These are phyloP conservation scores for Haliclystus octoradiatus DNA, from an alignment of 30 jellyfish, hydroid and myxozoan species.

Conservation along the genomic window DNA sequence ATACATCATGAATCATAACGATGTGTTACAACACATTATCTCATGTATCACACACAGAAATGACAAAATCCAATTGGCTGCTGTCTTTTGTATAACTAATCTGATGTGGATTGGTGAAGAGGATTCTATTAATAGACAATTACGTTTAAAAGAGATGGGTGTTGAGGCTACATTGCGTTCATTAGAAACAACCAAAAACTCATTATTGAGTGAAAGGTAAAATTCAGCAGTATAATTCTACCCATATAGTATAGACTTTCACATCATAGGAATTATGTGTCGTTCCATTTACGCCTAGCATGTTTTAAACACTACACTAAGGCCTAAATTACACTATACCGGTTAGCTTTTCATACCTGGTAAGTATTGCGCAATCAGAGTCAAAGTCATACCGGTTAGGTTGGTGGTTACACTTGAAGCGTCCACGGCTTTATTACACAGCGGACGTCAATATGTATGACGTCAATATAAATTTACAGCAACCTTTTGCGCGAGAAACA, in stretches of 20 bases:
- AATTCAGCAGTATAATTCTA: not conserved
- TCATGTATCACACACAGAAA: slow-evolving; percentile 21
- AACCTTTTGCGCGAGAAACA: too few relatives aligned
- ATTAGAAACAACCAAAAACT: slow-evolving; percentile 40
- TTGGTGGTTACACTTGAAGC: too few relatives aligned
- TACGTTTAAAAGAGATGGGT: slow-evolving; percentile 65
- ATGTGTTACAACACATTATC: slow-evolving; percentile 19
- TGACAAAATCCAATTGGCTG: slow-evolving; percentile 59
- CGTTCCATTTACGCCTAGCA: not conserved
- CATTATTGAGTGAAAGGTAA: slow-evolving; percentile 56
- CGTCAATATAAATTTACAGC: too few relatives aligned
- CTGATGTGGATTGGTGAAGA: slow-evolving; percentile 34
- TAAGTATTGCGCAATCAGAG: too few relatives aligned
- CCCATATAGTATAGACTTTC: not conserved
- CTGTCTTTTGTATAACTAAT: slow-evolving; percentile 54
- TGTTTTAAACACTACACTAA: not conserved
- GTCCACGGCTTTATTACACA: too few relatives aligned
- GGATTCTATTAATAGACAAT: slow-evolving; percentile 50
- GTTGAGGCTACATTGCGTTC: slow-evolving; percentile 70
- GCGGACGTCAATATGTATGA: too few relatives aligned
- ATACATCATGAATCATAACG: slow-evolving; percentile 33
- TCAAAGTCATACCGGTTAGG: not conserved
- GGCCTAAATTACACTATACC: too few relatives aligned
- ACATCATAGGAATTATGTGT: too few relatives aligned
- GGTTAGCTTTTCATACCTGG: too few relatives aligned